Base-by-base conservation (phyloP, 2,113 vertebrate genomes). In the Callipepla californica region DNA sequence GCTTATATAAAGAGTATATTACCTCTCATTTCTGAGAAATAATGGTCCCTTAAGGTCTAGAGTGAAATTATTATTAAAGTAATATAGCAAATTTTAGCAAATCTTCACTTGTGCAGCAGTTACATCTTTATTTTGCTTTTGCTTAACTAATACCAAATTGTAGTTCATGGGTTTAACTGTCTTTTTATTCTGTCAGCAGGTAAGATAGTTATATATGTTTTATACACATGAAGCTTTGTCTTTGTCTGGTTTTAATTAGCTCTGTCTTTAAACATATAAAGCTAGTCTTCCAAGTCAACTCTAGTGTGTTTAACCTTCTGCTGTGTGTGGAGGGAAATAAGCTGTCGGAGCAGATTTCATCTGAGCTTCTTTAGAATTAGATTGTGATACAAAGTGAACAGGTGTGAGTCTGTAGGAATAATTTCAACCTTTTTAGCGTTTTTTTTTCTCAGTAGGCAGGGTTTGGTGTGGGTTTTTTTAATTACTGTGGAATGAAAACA, bases 31-130 rank as follows among this genome's bases (percentile, higher is more conserved):
- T 85, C 68, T 89, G 28, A 91, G 82, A 96, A 80, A 89, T 76
- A 89, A 80, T 70, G 26, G 57, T 89, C 81, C 79, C 82, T 95
- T 97, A 94, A 95, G 75, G 36, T 95, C 45, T 77, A 74, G 36
- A 83, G 15, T 66, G 44, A 92, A 95, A 89, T 94, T 76, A 87
- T 89, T 95, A 69, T 68, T 91, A 75, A 92, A 83, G n/a, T 87
- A 94, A 94, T 87, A 85, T 79, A 82, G 44, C 59, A 86, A 3
- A n/a, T 87, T 95, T 95, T 53, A 85, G 40, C 85, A 16, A 96
- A 95, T 87, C 62, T 86, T 91, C 19, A 20, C 21, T 59, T 90
- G 4, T 74, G 62, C 14, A 57, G 9, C 11, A 45, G 9, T 86
- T 69, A 67, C 14, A 0, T 81, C 42, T 10, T 68, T 63, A 36